phyloP scores from a whole-genome alignment of 2,113 vertebrate species.

The Anarhynchus alexandrinus region DNA sequence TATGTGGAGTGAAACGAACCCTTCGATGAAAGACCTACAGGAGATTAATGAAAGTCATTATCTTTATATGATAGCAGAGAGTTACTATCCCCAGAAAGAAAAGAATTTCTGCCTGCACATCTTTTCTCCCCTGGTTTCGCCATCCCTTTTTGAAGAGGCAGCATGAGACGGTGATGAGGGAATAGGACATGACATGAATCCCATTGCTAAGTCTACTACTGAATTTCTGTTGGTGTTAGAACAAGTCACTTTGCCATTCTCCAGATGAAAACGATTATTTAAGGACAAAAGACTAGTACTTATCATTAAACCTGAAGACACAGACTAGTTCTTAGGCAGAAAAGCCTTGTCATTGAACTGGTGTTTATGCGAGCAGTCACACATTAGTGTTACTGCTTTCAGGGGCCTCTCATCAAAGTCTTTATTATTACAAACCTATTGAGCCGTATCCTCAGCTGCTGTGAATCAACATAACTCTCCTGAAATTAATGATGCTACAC shows the following conservation, averaged over 20 bases:
- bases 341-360: slow-evolving; percentile 60
- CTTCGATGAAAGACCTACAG: background rate
- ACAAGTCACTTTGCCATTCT: slow-evolving; percentile 43
- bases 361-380: slow-evolving; percentile 59
- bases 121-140: background rate
- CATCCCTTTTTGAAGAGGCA: slow-evolving; percentile 12
- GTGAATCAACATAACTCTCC: slow-evolving; percentile 28
- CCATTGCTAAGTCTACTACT: slow-evolving; percentile 28
- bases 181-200: slow-evolving; percentile 36
- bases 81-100: slow-evolving; percentile 5
- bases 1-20: background rate
- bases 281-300: slow-evolving; percentile 58
- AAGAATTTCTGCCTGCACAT: slow-evolving; percentile 9
- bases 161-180: slow-evolving; percentile 7
- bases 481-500: slow-evolving; percentile 7
- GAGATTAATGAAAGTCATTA: slow-evolving; percentile 62
- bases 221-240: slow-evolving; percentile 48
- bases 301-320: slow-evolving; percentile 60
- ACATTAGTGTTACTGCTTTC: slow-evolving; percentile 35
- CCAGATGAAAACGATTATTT: slow-evolving; percentile 56
- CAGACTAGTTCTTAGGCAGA: slow-evolving; percentile 46
- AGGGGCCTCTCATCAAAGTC: slow-evolving; percentile 46
- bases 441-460: slow-evolving; percentile 24
- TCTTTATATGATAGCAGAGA: slow-evolving; percentile 1
- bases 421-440: slow-evolving; percentile 47